These are phyloP conservation scores for Trididemnum nubilum DNA, from an alignment of 23 tunicate species.

Conservation along the genomic window DNA sequence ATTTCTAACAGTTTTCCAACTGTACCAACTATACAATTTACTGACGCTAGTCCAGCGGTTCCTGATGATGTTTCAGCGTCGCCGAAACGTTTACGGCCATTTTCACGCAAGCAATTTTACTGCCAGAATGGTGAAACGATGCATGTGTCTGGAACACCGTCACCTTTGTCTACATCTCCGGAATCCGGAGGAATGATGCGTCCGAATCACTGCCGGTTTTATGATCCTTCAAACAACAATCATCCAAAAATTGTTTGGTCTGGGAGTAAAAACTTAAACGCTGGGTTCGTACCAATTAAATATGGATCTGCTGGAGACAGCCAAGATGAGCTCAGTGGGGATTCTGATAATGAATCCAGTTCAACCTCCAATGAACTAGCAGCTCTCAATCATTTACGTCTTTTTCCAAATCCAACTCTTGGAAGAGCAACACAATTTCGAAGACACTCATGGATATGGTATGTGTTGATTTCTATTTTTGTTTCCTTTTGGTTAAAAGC, in stretches of 20 bases:
- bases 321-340: conserved; percentile 12
- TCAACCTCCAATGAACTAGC: neutral
- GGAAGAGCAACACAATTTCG: conserved; percentile 40
- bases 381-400: neutral
- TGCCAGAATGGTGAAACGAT: conserved; percentile 5
- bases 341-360: neutral
- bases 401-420: neutral
- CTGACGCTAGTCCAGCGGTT: neutral
- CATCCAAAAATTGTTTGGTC: neutral
- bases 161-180: conserved; percentile 21
- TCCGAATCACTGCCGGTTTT: neutral
- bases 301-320: conserved; percentile 34
- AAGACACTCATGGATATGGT: conserved; percentile 83
- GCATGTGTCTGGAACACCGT: neutral
- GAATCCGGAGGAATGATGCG: neutral
- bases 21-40: conserved; percentile 54
- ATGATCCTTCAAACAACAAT: neutral
- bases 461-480: conserved; percentile 18
- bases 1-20: conserved; percentile 24
- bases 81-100: conserved; percentile 5
- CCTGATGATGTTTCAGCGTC: neutral
- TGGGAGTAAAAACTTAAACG: neutral
- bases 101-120: neutral
- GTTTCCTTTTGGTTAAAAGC: too few relatives aligned
- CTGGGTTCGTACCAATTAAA: conserved; percentile 10